Base-by-base conservation (phyloP, 2,888 invertebrate species). In the Gandaritis pyraliata region DNA sequence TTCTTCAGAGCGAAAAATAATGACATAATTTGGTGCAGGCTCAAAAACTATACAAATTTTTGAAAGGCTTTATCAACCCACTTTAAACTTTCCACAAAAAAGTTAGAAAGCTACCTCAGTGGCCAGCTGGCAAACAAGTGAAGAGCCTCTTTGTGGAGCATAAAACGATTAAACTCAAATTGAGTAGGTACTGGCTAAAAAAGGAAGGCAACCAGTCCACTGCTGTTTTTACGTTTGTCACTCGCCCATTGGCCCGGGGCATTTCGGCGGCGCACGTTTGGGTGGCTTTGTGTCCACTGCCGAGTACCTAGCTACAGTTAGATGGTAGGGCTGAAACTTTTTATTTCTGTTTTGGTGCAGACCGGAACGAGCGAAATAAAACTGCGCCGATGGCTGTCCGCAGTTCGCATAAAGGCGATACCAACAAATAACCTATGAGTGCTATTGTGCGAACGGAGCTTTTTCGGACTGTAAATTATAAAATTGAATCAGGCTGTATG, bases 221-320 rank as follows among this genome's bases (percentile, higher is more conserved):
- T 59, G 61, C 49, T 59, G 64, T 66, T 71, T 64, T 69, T 69
- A 59, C 62, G 65, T 67, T 69, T 71, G 70, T 69, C 69, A 66
- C 48, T 64, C 54, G 64, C 59, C 51, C 59, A 70, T 58, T 49
- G 68, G 66, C 64, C 61, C 58, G 62, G 55, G 68, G 60, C 68
- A 61, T 65, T 64, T 52, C 64, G 50, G 58, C 54, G 61, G 54
- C 53, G 57, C 55, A 63, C 55, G 61, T 71, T 67, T 64, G 64
- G 61, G 51, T 58, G 65, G 65, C 61, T 69, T 64, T 66, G 60
- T 69, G 65, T 64, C 61, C 64, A 64, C 58, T 69, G 65, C 64
- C 61, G 63, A 64, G 62, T 51, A 56, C 55, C 53, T 56, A 54
- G 33, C 41, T 43, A 58, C 48, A 59, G 55, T 30, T 51, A 55